These are phyloP conservation scores for Entosphenus tridentatus DNA, from an alignment of 2,113 vertebrate genomes.

Conservation along the genomic window DNA sequence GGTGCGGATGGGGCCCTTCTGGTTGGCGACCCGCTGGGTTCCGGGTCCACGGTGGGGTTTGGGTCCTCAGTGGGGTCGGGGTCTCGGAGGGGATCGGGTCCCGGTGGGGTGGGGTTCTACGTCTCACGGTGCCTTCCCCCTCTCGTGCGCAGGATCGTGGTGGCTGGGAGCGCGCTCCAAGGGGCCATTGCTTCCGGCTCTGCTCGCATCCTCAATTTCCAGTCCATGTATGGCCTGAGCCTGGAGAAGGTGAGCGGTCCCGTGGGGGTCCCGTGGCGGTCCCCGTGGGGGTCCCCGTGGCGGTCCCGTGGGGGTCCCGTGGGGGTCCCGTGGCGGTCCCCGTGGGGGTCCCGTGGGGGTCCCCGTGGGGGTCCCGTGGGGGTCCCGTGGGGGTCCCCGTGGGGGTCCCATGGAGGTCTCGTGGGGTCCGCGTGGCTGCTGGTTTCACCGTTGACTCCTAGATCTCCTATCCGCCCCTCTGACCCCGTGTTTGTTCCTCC, in stretches of 20 bases:
- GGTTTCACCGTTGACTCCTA: not conserved
- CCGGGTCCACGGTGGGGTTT: too few relatives aligned
- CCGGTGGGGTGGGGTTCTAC: not conserved
- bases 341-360: too few relatives aligned
- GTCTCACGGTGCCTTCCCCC: not conserved
- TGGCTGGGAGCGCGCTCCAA: too few relatives aligned
- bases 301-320: too few relatives aligned
- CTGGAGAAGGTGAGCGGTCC: too few relatives aligned
- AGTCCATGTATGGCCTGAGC: too few relatives aligned
- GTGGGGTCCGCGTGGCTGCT: not conserved
- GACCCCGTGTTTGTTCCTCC: not conserved
- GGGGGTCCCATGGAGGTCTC: not conserved
- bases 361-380: not conserved
- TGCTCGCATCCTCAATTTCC: too few relatives aligned
- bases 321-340: not conserved
- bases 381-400: not conserved
- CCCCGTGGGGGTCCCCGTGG: too few relatives aligned
- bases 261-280: too few relatives aligned
- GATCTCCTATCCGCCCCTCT: not conserved
- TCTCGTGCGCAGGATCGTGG: not conserved
- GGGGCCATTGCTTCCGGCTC: too few relatives aligned
- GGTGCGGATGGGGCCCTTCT: conserved; percentile 18
- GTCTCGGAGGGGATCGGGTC: too few relatives aligned
- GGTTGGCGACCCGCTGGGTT: not conserved
- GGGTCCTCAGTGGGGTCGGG: too few relatives aligned